Evolutionary conservation across 2,797 vertebrate species (phyloP).

Genomic region (Eulemur rubriventer): DNA sequence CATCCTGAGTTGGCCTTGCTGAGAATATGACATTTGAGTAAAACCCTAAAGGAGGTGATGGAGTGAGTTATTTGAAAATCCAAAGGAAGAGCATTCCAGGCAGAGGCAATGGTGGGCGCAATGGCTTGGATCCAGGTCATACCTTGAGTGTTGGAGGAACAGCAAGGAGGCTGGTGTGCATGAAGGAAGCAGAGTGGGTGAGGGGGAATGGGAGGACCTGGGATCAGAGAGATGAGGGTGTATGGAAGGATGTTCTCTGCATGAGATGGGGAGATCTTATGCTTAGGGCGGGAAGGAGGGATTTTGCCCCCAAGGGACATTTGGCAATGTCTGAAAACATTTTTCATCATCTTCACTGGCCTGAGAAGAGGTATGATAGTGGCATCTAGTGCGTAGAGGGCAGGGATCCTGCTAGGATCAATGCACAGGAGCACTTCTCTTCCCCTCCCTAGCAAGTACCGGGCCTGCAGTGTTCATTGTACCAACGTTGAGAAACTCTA

Average conservation of each 20-base stretch:
- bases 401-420: not conserved
- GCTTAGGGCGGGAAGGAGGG: not conserved
- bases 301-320: not conserved
- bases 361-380: no score
- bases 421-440: not conserved
- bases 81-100: not conserved
- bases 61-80: not conserved
- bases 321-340: not conserved
- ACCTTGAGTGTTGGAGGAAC: accelerated
- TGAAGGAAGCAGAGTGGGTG: not conserved
- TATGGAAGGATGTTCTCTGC: not conserved
- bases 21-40: not conserved
- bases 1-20: not conserved
- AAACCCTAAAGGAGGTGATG: not conserved
- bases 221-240: not conserved
- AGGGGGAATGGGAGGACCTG: not conserved
- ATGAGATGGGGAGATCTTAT: not conserved
- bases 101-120: not conserved
- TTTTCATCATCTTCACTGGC: not conserved
- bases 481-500: not conserved
- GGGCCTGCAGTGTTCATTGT: accelerated
- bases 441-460: not conserved
- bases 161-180: not conserved
- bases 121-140: not conserved
- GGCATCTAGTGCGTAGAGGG: not conserved